phyloP scores from a whole-genome alignment of 2,113 vertebrate species.

The Gobio gobio region DNA sequence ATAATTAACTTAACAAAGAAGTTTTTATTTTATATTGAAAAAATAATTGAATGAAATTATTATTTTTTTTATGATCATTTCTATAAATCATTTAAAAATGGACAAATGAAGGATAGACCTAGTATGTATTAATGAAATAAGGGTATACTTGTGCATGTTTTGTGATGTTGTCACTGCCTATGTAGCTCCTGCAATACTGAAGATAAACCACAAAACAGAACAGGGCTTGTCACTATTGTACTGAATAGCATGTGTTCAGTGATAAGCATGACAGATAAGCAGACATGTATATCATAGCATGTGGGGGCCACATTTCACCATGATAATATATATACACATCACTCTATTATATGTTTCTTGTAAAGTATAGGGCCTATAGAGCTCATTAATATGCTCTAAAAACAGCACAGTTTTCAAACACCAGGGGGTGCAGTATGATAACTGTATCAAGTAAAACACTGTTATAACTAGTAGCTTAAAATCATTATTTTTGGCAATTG shows the following conservation, averaged over 20 bases:
- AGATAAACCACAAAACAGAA: too few species aligned
- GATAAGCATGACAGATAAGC: neutral
- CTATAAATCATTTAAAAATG: neutral
- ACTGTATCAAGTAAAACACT: neutral
- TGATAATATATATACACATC: neutral
- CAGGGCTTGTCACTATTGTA: neutral
- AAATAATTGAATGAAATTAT: too few species aligned
- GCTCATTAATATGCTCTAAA: neutral
- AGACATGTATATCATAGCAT: neutral
- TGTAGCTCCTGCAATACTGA: too few species aligned
- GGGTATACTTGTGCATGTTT: neutral
- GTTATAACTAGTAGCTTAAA: neutral
- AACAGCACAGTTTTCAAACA: conserved; percentile 20
- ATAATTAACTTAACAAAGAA: neutral
- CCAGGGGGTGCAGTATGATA: conserved; percentile 37
- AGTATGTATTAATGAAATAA: neutral
- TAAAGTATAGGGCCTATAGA: neutral
- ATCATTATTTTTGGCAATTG: neutral
- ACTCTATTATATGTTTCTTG: neutral
- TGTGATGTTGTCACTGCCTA: neutral
- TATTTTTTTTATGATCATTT: neutral
- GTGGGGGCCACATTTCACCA: neutral
- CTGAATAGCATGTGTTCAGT: too few species aligned
- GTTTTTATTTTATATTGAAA: too few species aligned
- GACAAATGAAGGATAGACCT: neutral